These are phyloP conservation scores for Stenotaenia linearis DNA, from an alignment of 2,888 invertebrate genomes.

Conservation along the genomic window DNA sequence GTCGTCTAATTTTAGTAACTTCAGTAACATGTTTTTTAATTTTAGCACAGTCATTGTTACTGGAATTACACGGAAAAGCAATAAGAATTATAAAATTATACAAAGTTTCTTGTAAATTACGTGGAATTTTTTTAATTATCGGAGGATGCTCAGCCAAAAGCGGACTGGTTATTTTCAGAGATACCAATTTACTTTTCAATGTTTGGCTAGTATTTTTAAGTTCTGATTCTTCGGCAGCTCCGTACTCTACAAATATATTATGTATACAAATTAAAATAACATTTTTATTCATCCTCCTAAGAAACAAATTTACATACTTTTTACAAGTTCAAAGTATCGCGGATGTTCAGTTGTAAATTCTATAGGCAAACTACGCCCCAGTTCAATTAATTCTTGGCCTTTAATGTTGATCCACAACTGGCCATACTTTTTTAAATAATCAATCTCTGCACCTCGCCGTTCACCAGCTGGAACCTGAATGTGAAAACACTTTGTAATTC, in stretches of 20 bases:
- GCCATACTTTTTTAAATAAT: constrained; percentile 79
- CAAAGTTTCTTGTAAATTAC: constrained; percentile 29
- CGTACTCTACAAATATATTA: constrained; percentile 62
- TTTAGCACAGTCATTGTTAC: constrained; percentile 75
- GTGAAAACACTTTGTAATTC: no score
- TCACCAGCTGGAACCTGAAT: constrained; percentile 59
- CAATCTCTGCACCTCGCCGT: constrained; percentile 80
- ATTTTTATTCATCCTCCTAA: background rate
- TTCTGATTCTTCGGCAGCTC: constrained; percentile 71
- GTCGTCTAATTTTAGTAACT: constrained; percentile 69
- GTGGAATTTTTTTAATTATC: constrained; percentile 38
- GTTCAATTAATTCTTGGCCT: constrained; percentile 45
- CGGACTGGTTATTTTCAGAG: constrained; percentile 42
- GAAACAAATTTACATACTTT: constrained; percentile 56
- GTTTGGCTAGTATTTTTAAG: constrained; percentile 55
- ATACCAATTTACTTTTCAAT: constrained; percentile 57
- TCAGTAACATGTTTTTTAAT: constrained; percentile 69
- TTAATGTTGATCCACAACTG: constrained; percentile 61
- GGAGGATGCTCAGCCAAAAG: constrained; percentile 54
- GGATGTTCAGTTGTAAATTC: constrained; percentile 65
- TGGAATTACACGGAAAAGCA: constrained; percentile 52
- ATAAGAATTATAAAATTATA: background rate
- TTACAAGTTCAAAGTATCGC: constrained; percentile 64
- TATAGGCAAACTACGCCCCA: constrained; percentile 41
- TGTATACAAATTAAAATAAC: background rate